These are phyloP conservation scores for Drosophila nigricruria DNA, from an alignment of 2,888 invertebrate genomes.

Conservation along the genomic window DNA sequence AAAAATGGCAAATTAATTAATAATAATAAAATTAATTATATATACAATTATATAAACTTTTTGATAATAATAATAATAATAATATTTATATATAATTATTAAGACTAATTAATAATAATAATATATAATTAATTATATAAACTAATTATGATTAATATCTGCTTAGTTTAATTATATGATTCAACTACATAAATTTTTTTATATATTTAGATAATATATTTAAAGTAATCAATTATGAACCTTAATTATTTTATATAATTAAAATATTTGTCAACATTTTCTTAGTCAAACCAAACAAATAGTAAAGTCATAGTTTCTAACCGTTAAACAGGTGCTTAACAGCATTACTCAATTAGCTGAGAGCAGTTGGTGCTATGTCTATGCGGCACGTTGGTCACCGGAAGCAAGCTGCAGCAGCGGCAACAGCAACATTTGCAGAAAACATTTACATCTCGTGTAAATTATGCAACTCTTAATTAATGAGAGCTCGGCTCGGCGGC, in stretches of 20 bases:
- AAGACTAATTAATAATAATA: neutral
- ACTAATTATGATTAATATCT: neutral
- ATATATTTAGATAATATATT: neutral
- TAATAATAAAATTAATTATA: no score
- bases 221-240: neutral
- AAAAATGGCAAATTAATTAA: no score
- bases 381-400: conserved; percentile 50
- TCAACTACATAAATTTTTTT: neutral
- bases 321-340: conserved; percentile 66
- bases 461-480: conserved; percentile 73
- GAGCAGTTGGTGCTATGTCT: conserved; percentile 36
- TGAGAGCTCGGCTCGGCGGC: conserved; percentile 33
- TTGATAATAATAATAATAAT: no score
- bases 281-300: neutral
- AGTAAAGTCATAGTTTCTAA: neutral
- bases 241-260: neutral
- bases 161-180: neutral
- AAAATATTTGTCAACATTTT: neutral
- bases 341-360: conserved; percentile 72
- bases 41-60: no score
- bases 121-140: neutral
- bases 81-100: neutral
- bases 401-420: conserved; percentile 23
- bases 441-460: conserved; percentile 52
- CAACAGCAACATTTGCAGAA: conserved; percentile 22